Conservation (phyloP, 2,888 invertebrate genomes). For the Zootermopsis nevadensis region DNA sequence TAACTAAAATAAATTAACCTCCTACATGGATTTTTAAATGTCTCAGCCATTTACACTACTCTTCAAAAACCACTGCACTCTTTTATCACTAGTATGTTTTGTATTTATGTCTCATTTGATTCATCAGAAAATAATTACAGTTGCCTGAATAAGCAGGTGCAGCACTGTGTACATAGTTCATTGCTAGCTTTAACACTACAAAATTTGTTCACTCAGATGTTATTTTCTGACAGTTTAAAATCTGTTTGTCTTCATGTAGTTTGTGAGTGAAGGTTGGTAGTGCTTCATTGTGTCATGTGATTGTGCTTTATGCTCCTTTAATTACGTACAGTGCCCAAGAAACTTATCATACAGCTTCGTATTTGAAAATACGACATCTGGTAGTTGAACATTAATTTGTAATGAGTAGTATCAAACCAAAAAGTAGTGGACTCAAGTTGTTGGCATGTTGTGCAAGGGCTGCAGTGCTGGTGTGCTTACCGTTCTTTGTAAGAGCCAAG, state of each 20-base stretch:
- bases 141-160: not conserved
- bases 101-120: not conserved
- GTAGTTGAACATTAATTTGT: constrained; percentile 48
- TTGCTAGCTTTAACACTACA: not conserved
- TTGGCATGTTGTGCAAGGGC: constrained; percentile 66
- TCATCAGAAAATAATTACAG: not conserved
- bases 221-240: not conserved
- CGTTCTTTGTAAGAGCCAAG: constrained; percentile 40
- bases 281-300: constrained; percentile 54
- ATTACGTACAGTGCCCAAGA: constrained; percentile 53
- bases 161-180: not conserved
- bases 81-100: not conserved
- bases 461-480: constrained; percentile 54
- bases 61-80: not conserved
- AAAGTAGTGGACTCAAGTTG: constrained; percentile 60
- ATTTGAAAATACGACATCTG: constrained; percentile 44
- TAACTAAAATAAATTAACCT: too few species aligned
- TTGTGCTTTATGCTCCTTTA: constrained; percentile 55
- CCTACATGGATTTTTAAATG: not conserved
- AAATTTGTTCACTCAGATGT: not conserved
- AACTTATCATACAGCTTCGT: constrained; percentile 52
- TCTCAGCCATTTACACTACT: not conserved
- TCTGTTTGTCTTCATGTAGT: constrained; percentile 39
- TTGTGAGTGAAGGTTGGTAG: constrained; percentile 45
- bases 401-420: constrained; percentile 46